A percentile compares a stretch with the other conserved stretches of the same genome.
These are phyloP conservation scores for Podarcis siculus DNA, from an alignment of 2,797 vertebrate genomes.

Conservation along the genomic window DNA sequence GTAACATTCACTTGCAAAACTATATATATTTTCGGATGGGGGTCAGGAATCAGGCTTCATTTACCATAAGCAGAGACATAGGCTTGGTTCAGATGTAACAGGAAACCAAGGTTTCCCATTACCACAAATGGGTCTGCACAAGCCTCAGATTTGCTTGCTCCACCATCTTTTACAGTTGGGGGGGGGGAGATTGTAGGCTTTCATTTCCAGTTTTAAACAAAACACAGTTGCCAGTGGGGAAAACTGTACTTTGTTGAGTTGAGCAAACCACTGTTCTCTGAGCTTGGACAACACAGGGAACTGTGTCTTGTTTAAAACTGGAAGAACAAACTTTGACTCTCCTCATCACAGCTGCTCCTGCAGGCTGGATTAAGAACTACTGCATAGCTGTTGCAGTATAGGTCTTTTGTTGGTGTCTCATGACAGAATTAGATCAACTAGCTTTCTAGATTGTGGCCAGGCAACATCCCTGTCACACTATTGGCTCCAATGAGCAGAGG, in stretches of 20 bases:
- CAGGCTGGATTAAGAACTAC: not conserved
- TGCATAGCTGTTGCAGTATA: not conserved
- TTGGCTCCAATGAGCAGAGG: not conserved
- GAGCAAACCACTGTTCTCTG: accelerated
- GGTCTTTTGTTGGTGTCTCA: not conserved
- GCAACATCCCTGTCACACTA: not conserved
- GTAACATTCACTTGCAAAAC: not conserved
- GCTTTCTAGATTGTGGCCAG: not conserved
- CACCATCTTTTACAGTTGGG: too few species aligned
- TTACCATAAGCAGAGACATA: accelerated
- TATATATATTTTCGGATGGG: not conserved
- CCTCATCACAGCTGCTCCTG: not conserved
- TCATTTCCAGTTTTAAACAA: not conserved
- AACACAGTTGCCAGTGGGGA: not conserved
- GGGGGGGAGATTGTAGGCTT: not conserved
- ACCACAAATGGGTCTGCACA: not conserved
- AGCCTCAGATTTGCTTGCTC: not conserved
- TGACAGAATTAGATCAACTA: too few species aligned
- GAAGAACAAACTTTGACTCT: not conserved
- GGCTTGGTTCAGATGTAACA: not conserved
- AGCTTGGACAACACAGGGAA: not conserved
- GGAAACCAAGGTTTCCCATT: not conserved
- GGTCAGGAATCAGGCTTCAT: not conserved
- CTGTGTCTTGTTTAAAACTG: not conserved
- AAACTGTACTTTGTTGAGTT: not conserved